Conservation (phyloP, 2,113 vertebrate genomes). For the Aviceda subcristata region DNA sequence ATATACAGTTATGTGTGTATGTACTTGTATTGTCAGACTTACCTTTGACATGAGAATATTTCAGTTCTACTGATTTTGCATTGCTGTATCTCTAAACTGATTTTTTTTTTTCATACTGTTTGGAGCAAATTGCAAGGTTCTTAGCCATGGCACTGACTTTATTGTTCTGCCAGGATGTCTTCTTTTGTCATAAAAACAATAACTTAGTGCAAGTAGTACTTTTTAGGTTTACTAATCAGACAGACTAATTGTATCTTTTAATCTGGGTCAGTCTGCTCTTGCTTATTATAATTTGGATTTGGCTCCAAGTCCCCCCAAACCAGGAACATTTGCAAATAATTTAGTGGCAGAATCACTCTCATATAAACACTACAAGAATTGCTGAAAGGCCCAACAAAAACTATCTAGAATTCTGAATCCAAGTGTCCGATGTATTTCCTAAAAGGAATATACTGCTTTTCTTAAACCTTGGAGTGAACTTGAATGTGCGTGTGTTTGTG, state of each 20-base stretch:
- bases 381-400: not conserved
- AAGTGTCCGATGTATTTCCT: not conserved
- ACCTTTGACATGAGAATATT: not conserved
- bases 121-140: constrained; percentile 75
- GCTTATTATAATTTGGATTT: constrained; percentile 79
- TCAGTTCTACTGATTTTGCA: not conserved
- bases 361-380: constrained; percentile 51
- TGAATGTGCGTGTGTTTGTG: not conserved
- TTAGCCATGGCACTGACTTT: constrained; percentile 56
- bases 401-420: constrained; percentile 2
- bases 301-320: constrained; percentile 55
- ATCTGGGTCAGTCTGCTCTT: constrained; percentile 83
- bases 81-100: not conserved
- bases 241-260: constrained; percentile 86
- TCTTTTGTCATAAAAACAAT: constrained; percentile 81
- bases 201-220: constrained; percentile 79
- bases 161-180: constrained; percentile 76
- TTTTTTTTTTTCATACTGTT: constrained; percentile 5
- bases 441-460: not conserved
- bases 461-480: not conserved
- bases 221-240: constrained; percentile 80
- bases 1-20: not conserved
- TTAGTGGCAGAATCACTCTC: constrained; percentile 60
- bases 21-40: not conserved
- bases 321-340: constrained; percentile 75